Base-by-base conservation (phyloP, 1,140 invertebrate species). In the Ceratitis capitata region DNA sequence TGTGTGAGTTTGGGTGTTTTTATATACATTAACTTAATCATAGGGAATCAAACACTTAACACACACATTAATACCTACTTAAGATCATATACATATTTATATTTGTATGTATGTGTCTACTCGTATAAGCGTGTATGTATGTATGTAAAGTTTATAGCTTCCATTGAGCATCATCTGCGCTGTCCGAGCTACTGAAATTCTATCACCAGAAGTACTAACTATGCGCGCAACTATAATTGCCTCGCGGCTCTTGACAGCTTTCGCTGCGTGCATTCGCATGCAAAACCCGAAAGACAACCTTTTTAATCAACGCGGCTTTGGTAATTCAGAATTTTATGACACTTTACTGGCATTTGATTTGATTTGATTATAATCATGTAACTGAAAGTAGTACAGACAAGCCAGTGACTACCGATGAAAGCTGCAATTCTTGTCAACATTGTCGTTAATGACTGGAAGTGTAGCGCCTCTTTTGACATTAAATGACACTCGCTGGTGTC, bases 281-380 rank as follows among this genome's bases (percentile, higher is more conserved):
- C 14, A 53, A 69, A 39, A 35, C 61, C 32, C 32, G 32, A 69
- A 39, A 32, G 61, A n/a, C 61, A 3, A 19, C 32, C 61, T 39
- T n/a, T n/a, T n/a, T 35, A 69, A 69, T 69, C 61, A 69, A 4
- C 32, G 61, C 61, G 29, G n/a, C n/a, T n/a, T 69, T 19, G 16
- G 61, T 16, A 35, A 69, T 69, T 69, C 61, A 69, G 61, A 69
- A 69, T 69, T 69, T 69, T 69, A 69, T 29, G 61, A 69, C 61
- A 39, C 61, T 69, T n/a, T 14, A 69, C 29, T 69, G 61, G 26
- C 61, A 19, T 69, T 35, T n/a, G n/a, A n/a, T n/a, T 56, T 69
- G 32, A 69, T 69, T 69, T 69, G 29, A 69, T 69, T 69, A 69
- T 69, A 19, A 35, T 29, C 61, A 19, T 16, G 14, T 69, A 69